Evolutionary conservation across 2,888 invertebrate species (phyloP), one percentile per base, ranked within the genome.

Genomic region (Lepidochrysops patricia): DNA sequence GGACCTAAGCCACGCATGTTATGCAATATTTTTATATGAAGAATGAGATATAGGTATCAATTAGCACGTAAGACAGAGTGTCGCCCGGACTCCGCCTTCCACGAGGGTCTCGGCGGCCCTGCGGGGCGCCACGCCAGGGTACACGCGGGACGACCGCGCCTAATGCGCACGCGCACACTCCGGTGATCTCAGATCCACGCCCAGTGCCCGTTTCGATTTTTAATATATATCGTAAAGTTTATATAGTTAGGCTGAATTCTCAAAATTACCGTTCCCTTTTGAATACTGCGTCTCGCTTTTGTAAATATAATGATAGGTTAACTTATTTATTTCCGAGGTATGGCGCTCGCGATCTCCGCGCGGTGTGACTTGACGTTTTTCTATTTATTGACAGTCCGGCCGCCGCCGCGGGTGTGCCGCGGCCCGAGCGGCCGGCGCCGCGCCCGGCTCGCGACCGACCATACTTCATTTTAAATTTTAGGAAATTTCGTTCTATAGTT

Each of bases 401-500:
- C 35, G 35, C 13, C 35, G 35, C 13, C 35, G 1, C 9, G 4
- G 4, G 35, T 13, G n/a, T 13, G 35, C 4, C 35, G 1, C 35
- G 35, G 12, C 35, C 13, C 34, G 4, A 2, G 4, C 34, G 34
- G n/a, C n/a, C 13, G 34, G 9, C 12, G 34, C 34, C 32, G 32
- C 12, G 12, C 7, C 34, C n/a, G n/a, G n/a, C 66, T 64, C 66
- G 72, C 67, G 67, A 66, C 67, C 71, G 70, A 65, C 50, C 61
- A 70, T 70, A 70, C 68, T 69, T 67, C 70, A 81, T 80, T 81
- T 84, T 81, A 81, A 19, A 19, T 54, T 54, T 75, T 84, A 85
- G 86, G 77, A 73, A 87, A 86, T 83, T 84, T 84, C 79, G 85
- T 88, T 88, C 81, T 81, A 71, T 88, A 89, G 88, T 83, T 86